Percentiles rank a stretch among this genome's conserved stretches.
Conservation (phyloP, 2,888 invertebrate species). For the Campoplex capitator region DNA sequence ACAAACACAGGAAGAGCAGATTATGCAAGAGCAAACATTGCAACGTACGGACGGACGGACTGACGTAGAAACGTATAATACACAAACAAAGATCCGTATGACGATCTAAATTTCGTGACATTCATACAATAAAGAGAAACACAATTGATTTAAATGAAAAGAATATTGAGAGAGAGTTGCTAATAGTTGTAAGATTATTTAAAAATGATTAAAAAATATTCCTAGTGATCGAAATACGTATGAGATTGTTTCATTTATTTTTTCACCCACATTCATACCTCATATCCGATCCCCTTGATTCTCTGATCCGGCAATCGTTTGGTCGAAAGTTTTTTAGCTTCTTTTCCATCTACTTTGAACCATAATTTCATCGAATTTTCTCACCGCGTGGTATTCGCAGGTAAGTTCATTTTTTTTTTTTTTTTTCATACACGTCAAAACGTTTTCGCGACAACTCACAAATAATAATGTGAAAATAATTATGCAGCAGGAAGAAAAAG, state of each 20-base stretch:
- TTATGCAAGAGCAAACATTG: slow-evolving; percentile 37
- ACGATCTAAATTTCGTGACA: slow-evolving; percentile 68
- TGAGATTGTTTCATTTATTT: slow-evolving; percentile 67
- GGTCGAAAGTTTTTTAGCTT: neutral
- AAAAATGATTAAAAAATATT: slow-evolving; percentile 83
- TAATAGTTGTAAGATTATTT: slow-evolving; percentile 82
- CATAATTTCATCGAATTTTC: slow-evolving; percentile 27
- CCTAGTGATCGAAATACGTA: slow-evolving; percentile 76
- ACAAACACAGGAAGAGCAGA: slow-evolving; percentile 45
- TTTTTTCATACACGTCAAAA: slow-evolving; percentile 3
- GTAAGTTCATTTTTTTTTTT: slow-evolving; percentile 24
- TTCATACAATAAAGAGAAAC: slow-evolving; percentile 16
- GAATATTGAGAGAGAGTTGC: slow-evolving; percentile 67
- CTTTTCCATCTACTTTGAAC: neutral
- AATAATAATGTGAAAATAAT: slow-evolving; percentile 30
- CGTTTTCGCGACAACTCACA: neutral
- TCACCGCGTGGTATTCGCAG: slow-evolving; percentile 12
- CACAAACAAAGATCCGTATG: slow-evolving; percentile 17
- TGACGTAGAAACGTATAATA: slow-evolving; percentile 40
- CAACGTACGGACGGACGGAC: slow-evolving; percentile 41
- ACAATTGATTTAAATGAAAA: slow-evolving; percentile 22
- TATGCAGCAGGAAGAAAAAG: neutral
- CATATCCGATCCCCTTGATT: neutral
- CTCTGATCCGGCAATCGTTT: neutral
- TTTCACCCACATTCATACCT: neutral